phyloP scores from a whole-genome alignment of 2,888 invertebrate genomes.

The Ennomos fuscantarius region DNA sequence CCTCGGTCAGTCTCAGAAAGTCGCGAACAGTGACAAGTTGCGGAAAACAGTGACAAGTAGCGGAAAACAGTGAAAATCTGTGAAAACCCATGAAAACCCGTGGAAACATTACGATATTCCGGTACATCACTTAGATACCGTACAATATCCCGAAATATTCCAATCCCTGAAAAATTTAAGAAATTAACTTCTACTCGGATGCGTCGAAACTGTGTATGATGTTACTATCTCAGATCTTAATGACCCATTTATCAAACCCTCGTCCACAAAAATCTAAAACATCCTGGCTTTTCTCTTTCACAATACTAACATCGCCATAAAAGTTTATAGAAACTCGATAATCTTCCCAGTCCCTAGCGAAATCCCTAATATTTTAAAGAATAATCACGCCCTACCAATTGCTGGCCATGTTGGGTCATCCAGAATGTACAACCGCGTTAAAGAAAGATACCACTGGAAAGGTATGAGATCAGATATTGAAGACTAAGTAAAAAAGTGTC shows the following conservation, averaged over 20 bases:
- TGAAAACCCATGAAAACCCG: too few relatives aligned
- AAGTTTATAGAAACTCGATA: neutral
- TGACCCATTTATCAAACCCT: constrained; percentile 29
- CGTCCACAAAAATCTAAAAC: constrained; percentile 39
- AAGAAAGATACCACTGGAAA: constrained; percentile 40
- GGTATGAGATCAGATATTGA: constrained; percentile 38
- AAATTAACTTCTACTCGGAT: constrained; percentile 5
- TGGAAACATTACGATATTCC: too few relatives aligned
- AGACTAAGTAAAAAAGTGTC: constrained; percentile 36
- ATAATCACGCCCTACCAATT: constrained; percentile 40
- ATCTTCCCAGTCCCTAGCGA: constrained; percentile 30
- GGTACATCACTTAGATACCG: constrained; percentile 28
- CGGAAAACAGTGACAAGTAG: too few relatives aligned
- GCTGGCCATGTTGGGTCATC: constrained; percentile 38
- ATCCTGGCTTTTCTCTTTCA: constrained; percentile 39
- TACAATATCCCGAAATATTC: constrained; percentile 17
- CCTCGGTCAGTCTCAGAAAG: too few relatives aligned
- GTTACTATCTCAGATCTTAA: constrained; percentile 21
- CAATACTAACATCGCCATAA: constrained; percentile 31
- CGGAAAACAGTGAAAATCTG: too few relatives aligned
- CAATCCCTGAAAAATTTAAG: constrained; percentile 5
- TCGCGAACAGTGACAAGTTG: too few relatives aligned
- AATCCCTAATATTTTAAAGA: constrained; percentile 34
- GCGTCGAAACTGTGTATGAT: neutral
- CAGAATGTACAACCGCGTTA: constrained; percentile 35